Base-by-base conservation (phyloP, 2,113 vertebrate genomes). In the Aplodontia rufa region DNA sequence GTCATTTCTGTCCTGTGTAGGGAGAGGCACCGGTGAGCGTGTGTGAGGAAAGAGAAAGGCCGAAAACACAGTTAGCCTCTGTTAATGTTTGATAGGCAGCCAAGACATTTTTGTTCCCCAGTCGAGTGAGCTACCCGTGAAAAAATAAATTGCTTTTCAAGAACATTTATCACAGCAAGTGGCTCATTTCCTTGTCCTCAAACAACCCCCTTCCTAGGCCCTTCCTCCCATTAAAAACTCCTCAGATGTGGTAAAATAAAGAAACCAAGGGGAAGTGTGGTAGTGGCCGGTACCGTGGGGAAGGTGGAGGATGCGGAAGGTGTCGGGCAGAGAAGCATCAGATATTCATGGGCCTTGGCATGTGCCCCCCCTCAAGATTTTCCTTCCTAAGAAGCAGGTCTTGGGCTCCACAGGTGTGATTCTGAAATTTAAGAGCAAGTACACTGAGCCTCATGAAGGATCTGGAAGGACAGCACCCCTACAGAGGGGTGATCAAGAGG, bases 101-200 rank as follows among this genome's bases (percentile, higher is more conserved):
- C 98, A 98, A 97, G 97, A 95, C 6, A 16, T 93, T 95, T 98
- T 97, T 96, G 85, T 94, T 96, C 95, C 76, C 92, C 89, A 97
- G 97, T 96, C 3, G 22, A 64, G 92, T 0, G 24, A 98, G 92
- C 93, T 79, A 98, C 96, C 97, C 97, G 83, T 97, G 97, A 97
- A 97, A 98, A 98, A 97, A 97, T 95, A 96, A 97, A 98, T 95
- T 98, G 96, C 98, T 98, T 98, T 98, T 98, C 98, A 98, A 98
- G 98, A 98, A 97, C 98, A 98, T 97, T 94, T 95, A 98, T 98
- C 95, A 91, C 95, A 96, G 86, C 79, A 96, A 97, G 94, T 90
- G 91, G 85, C 49, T 97, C 90, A 6, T 97, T 97, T 97, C 94
- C 97, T 97, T 98, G 98, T 98, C 98, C 98, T 98, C 97, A 98